Evolutionary conservation across 2,113 vertebrate genomes (phyloP), one percentile per base, ranked within the genome.

Genomic region (Odocoileus hemionus): DNA sequence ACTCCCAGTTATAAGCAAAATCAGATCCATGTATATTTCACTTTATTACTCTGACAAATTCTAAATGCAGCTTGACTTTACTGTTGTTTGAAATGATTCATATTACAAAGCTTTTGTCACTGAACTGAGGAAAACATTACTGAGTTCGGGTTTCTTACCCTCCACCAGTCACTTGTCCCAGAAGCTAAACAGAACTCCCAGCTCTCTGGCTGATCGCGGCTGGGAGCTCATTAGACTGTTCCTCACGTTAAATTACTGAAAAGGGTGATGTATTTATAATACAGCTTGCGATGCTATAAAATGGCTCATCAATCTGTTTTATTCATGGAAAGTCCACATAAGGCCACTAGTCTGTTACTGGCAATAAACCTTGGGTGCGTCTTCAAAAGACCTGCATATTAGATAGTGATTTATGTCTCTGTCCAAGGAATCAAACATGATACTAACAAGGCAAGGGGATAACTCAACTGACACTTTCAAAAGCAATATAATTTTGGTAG

Each of bases 301-400:
- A 99, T 97, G 99, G 98, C 98, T 99, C 99, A 99, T 99, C 98
- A 99, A 99, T 99, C 99, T 99, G 98, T 98, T 99, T 99, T 99
- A 99, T 99, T 99, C 98, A 98, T 96, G 98, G 96, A 96, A 99
- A 98, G 98, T 98, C 99, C 98, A 99, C 97, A 98, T 99, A 99
- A 98, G 99, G 98, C 98, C 98, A 99, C 98, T 98, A 98, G 98
- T 97, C 98, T 99, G 99, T 98, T 99, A 99, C 98, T 98, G 97
- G 98, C 96, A 99, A 99, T 99, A 99, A 99, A 99, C 98, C 98
- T 98, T 98, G 97, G 97, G 97, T 98, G 96, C 98, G 70, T 99
- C 98, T 99, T 99, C 98, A 98, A 97, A 99, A 98, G 98, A 97
- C 98, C 97, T 98, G 96, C 93, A 97, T 98, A 98, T 98, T 98